These are phyloP conservation scores for Zeuzera pyrina DNA, from an alignment of 2,888 invertebrate species.

Conservation along the genomic window DNA sequence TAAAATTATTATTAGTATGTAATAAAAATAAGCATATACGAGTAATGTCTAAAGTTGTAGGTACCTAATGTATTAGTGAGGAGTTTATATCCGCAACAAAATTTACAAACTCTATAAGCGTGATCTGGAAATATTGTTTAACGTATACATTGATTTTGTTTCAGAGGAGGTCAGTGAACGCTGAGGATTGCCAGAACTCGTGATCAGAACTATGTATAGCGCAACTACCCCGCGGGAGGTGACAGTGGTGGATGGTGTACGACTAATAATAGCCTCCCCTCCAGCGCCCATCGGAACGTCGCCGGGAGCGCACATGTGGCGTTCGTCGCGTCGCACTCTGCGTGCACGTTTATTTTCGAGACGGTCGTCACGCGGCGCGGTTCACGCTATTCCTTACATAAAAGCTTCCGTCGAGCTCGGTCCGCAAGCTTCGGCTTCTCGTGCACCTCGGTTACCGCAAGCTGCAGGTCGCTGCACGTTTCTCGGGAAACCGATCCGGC, in stretches of 20 bases:
- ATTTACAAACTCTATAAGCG: no score
- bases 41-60: no score
- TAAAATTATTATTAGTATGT: no score
- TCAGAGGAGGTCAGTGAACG: constrained; percentile 65
- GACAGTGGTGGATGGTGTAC: constrained; percentile 70
- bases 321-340: constrained; percentile 42
- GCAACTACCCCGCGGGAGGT: constrained; percentile 69
- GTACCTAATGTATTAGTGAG: no score
- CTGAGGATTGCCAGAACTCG: constrained; percentile 61
- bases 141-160: constrained; percentile 31
- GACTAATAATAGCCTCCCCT: constrained; percentile 72
- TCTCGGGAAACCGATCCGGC: constrained; percentile 69
- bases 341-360: constrained; percentile 65
- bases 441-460: constrained; percentile 36
- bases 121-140: not conserved
- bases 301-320: constrained; percentile 67
- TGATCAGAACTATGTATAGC: constrained; percentile 68
- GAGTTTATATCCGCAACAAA: no score
- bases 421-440: constrained; percentile 31
- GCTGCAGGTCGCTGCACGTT: constrained; percentile 65
- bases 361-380: constrained; percentile 68
- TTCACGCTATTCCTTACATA: constrained; percentile 58
- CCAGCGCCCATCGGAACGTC: constrained; percentile 55
- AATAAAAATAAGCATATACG: no score
- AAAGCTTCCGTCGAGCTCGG: constrained; percentile 36